Base-by-base conservation (phyloP, 1,140 invertebrate species). In the Drosophila azteca region DNA sequence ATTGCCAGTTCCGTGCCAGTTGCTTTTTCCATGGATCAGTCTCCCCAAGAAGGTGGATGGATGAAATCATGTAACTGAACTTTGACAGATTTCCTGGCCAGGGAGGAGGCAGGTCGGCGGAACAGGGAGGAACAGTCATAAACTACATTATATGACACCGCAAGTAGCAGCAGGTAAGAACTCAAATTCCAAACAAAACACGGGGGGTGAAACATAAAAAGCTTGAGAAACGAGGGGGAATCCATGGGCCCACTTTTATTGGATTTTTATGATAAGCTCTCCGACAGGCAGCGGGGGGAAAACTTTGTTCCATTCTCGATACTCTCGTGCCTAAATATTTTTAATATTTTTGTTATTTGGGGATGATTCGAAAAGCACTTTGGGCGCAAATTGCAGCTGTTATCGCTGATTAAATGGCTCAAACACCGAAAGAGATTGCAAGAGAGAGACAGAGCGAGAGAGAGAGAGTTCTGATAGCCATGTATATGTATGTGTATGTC, bases 261-360 rank as follows among this genome's bases (percentile, higher is more conserved):
- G 74, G 82, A 71, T 81, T 85, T 85, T 85, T 81, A 85, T 77
- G 82, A 78, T 82, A 87, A 82, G 82, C 65, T 51, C n/a, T 13
- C 22, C 49, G 70, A 61, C 65, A 74, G 71, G 31, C 63, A 29
- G 24, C 35, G 7, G 20, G 20, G 46, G 17, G 9, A 31, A 13
- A 39, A 13, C 35, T 39, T 39, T 13, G 53, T 65, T 51, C 26
- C 43, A 20, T 52, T 48, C 31, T 48, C n/a, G 39, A 31, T 52
- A 26, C 24, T 26, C 24, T 26, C 24, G 5, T 26, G 5, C 24
- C 24, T 5, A 20, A 41, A 35, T 29, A 22, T 62, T 55, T 48
- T 45, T 53, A 41, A 43, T 58, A 61, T 60, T 58, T 35, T 49
- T 24, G 24, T 49, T 52, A 58, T 45, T 50, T 50, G 29, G 39